Evolutionary conservation across 2,113 vertebrate genomes (phyloP), one percentile per base, ranked within the genome.

Genomic region (Mus musculus): DNA sequence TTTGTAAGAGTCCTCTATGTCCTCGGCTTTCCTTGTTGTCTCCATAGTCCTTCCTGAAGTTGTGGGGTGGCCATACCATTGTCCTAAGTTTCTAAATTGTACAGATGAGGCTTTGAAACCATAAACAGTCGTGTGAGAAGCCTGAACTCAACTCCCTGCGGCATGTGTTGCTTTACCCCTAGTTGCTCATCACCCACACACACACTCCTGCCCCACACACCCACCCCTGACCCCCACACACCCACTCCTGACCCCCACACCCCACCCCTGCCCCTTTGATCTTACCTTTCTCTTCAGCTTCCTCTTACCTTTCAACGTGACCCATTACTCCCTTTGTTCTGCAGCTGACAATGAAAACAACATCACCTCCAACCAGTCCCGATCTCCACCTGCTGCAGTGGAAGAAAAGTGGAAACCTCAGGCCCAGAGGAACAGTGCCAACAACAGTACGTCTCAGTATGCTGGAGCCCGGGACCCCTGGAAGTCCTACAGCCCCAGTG

Each of bases 291-390:
- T 26, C 1, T 28, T 69, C 6, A 22, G 22, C 63, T 16, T n/a
- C 39, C 73, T 80, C 54, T 67, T 24, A 11, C 6, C 3, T 26
- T 24, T 67, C 7, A 33, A 17, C 46, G 77, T 96, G 36, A 91
- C 49, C 9, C 20, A 5, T 56, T 90, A 11, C 89, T 94, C 86
- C 93, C 96, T 88, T 95, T 98, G 95, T 98, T 81, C 73, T 69
- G 0, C 98, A 99, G 99, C 99, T 63, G 99, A 99, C 98, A 99
- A 99, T 28, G 99, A 99, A 98, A 99, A 99, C 98, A 99, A 99
- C 97, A 98, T 99, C 73, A 98, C 99, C 98, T 99, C 99, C 94
- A 99, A 98, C 98, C 99, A 99, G 97, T 98, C 99, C 89, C 99
- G 99, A 93, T 98, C 99, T 16, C 98, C 98, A 59, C 97, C 98